Percentiles rank a stretch among this genome's conserved stretches.
phyloP scores from a whole-genome alignment of 64 coral and sea anemone species.

The Catalaphyllia jardinei region DNA sequence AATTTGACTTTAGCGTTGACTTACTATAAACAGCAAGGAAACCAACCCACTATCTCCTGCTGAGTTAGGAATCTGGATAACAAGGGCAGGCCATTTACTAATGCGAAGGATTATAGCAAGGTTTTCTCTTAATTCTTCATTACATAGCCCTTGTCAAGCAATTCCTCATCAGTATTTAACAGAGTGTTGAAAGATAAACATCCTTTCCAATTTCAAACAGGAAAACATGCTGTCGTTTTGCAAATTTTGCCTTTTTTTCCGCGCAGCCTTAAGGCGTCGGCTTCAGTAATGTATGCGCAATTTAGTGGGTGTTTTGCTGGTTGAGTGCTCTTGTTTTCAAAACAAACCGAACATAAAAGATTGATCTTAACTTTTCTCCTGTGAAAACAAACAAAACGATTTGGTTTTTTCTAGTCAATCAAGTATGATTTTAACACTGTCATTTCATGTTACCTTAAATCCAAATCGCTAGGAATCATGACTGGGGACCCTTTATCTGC shows the following conservation, averaged over 20 bases:
- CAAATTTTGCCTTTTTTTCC: background rate
- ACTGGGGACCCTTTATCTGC: background rate
- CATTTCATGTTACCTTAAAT: background rate
- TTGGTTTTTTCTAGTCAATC: background rate
- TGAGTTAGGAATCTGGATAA: background rate
- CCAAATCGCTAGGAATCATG: background rate
- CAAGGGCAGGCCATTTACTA: background rate
- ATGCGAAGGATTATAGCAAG: background rate
- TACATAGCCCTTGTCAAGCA: background rate
- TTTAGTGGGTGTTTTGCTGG: background rate
- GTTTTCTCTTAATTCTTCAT: background rate
- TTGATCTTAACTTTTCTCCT: conserved; percentile 1
- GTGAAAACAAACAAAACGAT: background rate
- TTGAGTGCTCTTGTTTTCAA: background rate
- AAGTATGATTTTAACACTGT: background rate
- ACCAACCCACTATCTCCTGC: background rate
- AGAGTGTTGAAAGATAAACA: conserved; percentile 9
- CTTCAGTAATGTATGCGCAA: too few relatives aligned
- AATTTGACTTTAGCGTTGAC: too few relatives aligned
- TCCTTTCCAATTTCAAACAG: background rate
- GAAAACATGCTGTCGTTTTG: background rate
- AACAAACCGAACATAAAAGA: background rate
- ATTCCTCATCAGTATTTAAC: background rate
- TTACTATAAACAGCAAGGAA: too few relatives aligned
- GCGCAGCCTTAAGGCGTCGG: background rate